Evolutionary conservation across 2,113 vertebrate species (phyloP).

Genomic region (Pseudorhombus dupliciocellatus): DNA sequence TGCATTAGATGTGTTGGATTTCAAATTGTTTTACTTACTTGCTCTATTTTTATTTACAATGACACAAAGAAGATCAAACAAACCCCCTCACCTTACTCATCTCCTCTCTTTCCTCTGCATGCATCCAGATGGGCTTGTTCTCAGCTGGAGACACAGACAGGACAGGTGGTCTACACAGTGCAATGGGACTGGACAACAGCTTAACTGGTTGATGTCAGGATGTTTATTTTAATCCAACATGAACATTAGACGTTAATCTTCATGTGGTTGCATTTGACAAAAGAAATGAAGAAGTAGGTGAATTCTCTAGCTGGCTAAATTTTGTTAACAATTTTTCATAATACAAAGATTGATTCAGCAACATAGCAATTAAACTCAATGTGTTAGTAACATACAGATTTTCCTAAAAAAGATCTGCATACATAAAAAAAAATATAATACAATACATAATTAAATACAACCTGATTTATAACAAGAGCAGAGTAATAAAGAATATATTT

Average conservation of each 20-base stretch:
- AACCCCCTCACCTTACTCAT: slow-evolving; percentile 90
- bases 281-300: neutral
- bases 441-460: neutral
- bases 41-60: neutral
- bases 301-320: neutral
- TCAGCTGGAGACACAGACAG: slow-evolving; percentile 83
- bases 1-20: neutral
- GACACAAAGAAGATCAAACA: neutral
- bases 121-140: slow-evolving; percentile 99
- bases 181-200: slow-evolving; percentile 19
- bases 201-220: neutral
- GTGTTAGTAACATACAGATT: neutral
- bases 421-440: neutral
- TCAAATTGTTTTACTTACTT: too few species aligned
- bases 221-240: neutral
- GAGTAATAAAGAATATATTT: neutral
- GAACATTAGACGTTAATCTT: neutral
- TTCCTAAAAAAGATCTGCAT: neutral
- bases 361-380: too few species aligned
- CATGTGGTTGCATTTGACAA: neutral
- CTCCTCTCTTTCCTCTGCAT: slow-evolving; percentile 94
- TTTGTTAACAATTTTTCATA: too few species aligned
- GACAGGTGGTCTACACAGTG: slow-evolving; percentile 42
- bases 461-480: neutral
- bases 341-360: too few species aligned